Conservation (phyloP, 2,888 invertebrate species). For the Morpho achilles region DNA sequence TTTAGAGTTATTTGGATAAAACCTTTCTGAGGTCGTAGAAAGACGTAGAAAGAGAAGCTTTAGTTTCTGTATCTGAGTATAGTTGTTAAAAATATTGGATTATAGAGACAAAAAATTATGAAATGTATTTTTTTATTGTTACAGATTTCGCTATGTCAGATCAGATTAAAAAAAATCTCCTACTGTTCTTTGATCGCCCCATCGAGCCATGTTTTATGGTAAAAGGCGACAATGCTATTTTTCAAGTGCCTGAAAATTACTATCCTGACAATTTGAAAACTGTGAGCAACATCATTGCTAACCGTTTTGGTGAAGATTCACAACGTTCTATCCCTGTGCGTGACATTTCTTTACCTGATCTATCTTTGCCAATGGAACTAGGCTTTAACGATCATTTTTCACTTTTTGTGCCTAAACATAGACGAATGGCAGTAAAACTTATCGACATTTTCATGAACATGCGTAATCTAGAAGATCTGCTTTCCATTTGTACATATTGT, state of each 20-base stretch:
- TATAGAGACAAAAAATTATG: background rate
- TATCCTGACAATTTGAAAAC: conserved; percentile 68
- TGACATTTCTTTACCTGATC: conserved; percentile 82
- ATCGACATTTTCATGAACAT: conserved; percentile 85
- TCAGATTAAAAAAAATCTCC: conserved; percentile 70
- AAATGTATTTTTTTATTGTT: too few species aligned
- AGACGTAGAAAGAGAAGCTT: too few species aligned
- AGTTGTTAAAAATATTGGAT: too few species aligned
- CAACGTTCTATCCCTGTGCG: conserved; percentile 74
- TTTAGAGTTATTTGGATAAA: too few species aligned
- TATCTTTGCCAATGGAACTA: conserved; percentile 80
- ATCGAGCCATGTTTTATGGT: conserved; percentile 87
- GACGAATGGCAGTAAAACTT: conserved; percentile 81
- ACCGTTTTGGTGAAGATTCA: conserved; percentile 78
- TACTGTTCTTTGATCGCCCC: conserved; percentile 86
- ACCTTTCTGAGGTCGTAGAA: too few species aligned
- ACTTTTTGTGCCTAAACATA: conserved; percentile 84
- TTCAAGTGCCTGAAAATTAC: conserved; percentile 82
- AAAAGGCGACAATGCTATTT: conserved; percentile 82
- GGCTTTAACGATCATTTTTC: conserved; percentile 84
- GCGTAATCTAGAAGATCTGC: conserved; percentile 84
- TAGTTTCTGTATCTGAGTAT: too few species aligned
- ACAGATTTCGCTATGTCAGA: conserved; percentile 45
- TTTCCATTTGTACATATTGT: conserved; percentile 82
- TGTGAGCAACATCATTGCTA: conserved; percentile 56